These are phyloP conservation scores for Acyrthosiphon pisum DNA, from an alignment of 1,140 invertebrate species.

Conservation along the genomic window DNA sequence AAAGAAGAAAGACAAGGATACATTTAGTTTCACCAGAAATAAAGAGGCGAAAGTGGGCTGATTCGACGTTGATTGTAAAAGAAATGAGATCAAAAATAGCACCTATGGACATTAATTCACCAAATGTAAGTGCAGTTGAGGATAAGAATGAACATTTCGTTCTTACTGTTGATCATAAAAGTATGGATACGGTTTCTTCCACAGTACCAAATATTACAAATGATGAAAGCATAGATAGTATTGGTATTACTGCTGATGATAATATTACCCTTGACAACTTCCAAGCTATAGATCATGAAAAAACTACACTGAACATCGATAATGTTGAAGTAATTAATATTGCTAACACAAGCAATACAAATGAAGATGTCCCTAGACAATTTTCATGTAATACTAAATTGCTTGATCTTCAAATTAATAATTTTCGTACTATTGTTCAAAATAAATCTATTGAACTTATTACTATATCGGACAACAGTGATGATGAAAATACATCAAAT, in stretches of 20 bases:
- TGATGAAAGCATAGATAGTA: neutral
- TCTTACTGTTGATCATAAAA: neutral
- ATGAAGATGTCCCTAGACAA: neutral
- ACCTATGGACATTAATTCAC: neutral
- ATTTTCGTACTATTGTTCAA: neutral
- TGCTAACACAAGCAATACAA: neutral
- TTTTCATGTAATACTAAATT: neutral
- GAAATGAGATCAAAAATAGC: neutral
- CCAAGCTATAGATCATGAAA: neutral
- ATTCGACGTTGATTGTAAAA: neutral
- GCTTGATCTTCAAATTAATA: neutral
- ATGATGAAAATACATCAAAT: neutral
- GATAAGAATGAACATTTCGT: neutral
- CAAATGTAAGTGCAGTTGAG: neutral
- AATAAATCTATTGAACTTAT: neutral
- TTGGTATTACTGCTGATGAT: neutral
- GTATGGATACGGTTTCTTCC: neutral
- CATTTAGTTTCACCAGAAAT: no score
- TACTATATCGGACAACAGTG: slow-evolving; percentile 16
- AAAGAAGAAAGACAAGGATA: neutral
- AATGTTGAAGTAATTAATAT: neutral
- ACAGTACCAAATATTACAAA: neutral
- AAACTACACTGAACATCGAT: neutral
- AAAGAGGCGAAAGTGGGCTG: no score
- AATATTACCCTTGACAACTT: neutral